These are phyloP conservation scores for Schizaphis graminum DNA, from an alignment of 2,888 invertebrate genomes.

Conservation along the genomic window DNA sequence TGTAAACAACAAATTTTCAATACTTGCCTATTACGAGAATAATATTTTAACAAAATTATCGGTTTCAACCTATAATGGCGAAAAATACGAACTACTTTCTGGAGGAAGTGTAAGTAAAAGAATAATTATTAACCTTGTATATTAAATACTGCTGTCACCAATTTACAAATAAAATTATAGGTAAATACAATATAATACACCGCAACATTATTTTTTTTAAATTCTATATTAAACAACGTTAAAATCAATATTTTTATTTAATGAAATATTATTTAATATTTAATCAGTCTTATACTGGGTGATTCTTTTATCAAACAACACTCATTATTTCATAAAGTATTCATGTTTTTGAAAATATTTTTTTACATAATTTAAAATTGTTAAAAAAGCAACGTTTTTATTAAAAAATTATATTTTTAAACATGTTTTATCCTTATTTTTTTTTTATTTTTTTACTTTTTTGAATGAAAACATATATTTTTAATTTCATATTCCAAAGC, in stretches of 20 bases:
- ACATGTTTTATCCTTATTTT: too few species aligned
- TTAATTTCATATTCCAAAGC: too few species aligned
- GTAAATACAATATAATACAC: neutral
- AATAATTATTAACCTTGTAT: neutral
- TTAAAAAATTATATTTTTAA: too few species aligned
- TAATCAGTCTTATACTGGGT: too few species aligned
- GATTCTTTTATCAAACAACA: too few species aligned
- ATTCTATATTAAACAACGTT: neutral
- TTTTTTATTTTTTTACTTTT: too few species aligned
- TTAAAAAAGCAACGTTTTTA: too few species aligned
- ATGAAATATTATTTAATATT: too few species aligned
- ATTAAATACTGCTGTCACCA: neutral
- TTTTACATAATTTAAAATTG: too few species aligned
- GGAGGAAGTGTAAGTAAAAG: conserved; percentile 49
- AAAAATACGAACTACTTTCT: neutral
- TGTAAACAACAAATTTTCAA: conserved; percentile 87
- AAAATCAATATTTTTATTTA: neutral
- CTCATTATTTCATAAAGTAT: too few species aligned
- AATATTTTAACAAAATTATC: conserved; percentile 26
- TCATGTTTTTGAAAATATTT: too few species aligned
- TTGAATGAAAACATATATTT: too few species aligned
- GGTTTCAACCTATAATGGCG: neutral
- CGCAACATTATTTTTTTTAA: neutral
- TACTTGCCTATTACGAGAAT: conserved; percentile 78
- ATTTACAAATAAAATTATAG: neutral